A percentile compares a stretch with the other conserved stretches of the same genome.
Conservation (phyloP, 37 sponge, comb jelly and placozoan species). For the Chondrilla cf. caribensis region DNA sequence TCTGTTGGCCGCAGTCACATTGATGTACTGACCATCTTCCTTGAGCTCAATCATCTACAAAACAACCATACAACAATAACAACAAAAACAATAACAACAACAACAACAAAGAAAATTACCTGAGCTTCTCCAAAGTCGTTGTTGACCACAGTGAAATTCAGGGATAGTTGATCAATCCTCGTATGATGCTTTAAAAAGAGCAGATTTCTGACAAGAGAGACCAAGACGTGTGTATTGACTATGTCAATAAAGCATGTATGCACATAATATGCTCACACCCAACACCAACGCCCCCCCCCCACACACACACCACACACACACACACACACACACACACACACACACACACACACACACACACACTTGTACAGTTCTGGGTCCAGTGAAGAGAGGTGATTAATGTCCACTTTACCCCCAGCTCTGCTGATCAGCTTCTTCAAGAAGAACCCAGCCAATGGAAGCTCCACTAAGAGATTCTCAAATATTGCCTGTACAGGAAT, state of each 20-base stretch:
- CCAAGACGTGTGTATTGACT: not conserved
- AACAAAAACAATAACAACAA: not conserved
- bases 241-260: not conserved
- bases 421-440: constrained; percentile 66
- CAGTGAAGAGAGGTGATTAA: constrained; percentile 85
- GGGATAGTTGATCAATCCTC: constrained; percentile 68
- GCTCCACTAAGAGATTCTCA: constrained; percentile 79
- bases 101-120: constrained; percentile 20
- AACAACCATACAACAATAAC: not conserved
- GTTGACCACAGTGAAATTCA: constrained; percentile 76
- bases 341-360: constrained; percentile 18
- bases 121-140: constrained; percentile 52
- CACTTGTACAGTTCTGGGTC: constrained; percentile 85
- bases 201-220: constrained; percentile 40
- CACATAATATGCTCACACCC: constrained; percentile 16
- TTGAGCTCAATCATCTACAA: constrained; percentile 73
- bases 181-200: constrained; percentile 85
- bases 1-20: constrained; percentile 72
- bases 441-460: constrained; percentile 91
- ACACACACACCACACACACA: constrained; percentile 32
- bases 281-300: not conserved
- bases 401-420: constrained; percentile 56
- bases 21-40: constrained; percentile 58
- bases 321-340: constrained; percentile 23
- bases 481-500: constrained; percentile 49